Evolutionary conservation across 2,888 invertebrate genomes (phyloP).

Genomic region (Lamellibrachia columna): DNA sequence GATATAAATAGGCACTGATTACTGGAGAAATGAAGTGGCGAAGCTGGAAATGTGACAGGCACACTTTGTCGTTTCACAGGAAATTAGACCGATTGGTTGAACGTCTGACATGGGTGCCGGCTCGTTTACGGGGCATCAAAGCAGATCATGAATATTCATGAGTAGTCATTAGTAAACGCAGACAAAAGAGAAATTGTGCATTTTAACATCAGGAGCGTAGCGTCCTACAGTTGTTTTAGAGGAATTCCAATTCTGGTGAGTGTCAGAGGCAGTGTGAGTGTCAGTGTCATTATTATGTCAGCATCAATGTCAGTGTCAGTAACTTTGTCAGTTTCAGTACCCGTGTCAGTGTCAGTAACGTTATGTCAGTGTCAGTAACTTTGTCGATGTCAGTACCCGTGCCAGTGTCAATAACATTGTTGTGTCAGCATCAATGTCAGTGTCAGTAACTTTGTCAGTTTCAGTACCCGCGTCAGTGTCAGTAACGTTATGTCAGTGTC

Average conservation of each 20-base stretch:
- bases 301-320: neutral
- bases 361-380: too few species aligned
- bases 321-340: too few species aligned
- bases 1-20: neutral
- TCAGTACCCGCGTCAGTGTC: too few species aligned
- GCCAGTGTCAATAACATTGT: too few species aligned
- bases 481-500: too few species aligned
- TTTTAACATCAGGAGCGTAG: neutral
- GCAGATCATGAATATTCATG: neutral
- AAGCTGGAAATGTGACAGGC: neutral
- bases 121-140: neutral
- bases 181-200: neutral
- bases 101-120: neutral
- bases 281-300: neutral
- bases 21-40: neutral
- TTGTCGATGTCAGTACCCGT: neutral
- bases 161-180: neutral
- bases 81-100: neutral
- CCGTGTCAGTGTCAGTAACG: too few species aligned
- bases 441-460: neutral
- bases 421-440: neutral
- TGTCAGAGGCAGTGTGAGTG: neutral
- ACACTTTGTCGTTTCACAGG: constrained; percentile 10
- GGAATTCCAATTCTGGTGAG: neutral
- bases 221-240: neutral